A percentile compares a stretch with the other conserved stretches of the same genome.
These are phyloP conservation scores for Synodontis membranacea DNA, from an alignment of 2,113 vertebrate species.

Conservation along the genomic window DNA sequence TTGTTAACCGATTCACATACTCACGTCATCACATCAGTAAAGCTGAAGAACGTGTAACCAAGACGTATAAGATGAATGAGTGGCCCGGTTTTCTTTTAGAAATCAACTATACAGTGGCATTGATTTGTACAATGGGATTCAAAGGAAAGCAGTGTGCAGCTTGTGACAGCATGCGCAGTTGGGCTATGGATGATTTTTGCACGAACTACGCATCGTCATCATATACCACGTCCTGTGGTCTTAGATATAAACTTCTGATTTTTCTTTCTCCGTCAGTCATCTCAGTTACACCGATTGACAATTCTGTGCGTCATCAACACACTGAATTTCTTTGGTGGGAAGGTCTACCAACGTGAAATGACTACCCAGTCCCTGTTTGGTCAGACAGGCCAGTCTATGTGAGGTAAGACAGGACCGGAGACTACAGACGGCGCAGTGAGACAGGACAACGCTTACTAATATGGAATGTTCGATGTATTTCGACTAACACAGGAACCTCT, in stretches of 20 bases:
- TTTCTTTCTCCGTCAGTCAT: slow-evolving; percentile 29
- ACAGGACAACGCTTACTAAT: slow-evolving; percentile 60
- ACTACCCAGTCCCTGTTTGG: slow-evolving; percentile 32
- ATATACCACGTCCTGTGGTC: background rate
- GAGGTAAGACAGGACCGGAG: slow-evolving; percentile 46
- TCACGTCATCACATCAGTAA: slow-evolving; percentile 61
- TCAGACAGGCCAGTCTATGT: slow-evolving; percentile 16
- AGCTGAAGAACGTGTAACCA: slow-evolving; percentile 58
- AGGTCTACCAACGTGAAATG: slow-evolving; percentile 52
- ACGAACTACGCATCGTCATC: background rate
- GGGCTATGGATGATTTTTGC: background rate
- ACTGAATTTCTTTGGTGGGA: slow-evolving; percentile 73
- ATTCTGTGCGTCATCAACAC: slow-evolving; percentile 49
- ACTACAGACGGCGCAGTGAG: slow-evolving; percentile 59
- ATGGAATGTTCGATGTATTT: slow-evolving; percentile 70
- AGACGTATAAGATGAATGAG: background rate
- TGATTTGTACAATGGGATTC: background rate
- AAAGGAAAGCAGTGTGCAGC: background rate
- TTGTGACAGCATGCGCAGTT: slow-evolving; percentile 8
- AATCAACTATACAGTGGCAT: background rate
- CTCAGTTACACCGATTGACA: slow-evolving; percentile 42
- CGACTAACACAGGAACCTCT: slow-evolving; percentile 18
- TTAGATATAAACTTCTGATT: background rate
- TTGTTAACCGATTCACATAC: slow-evolving; percentile 52
- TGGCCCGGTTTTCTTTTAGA: background rate